Conservation (phyloP, 2,797 vertebrate genomes). For the Neomorphus geoffroyi region DNA sequence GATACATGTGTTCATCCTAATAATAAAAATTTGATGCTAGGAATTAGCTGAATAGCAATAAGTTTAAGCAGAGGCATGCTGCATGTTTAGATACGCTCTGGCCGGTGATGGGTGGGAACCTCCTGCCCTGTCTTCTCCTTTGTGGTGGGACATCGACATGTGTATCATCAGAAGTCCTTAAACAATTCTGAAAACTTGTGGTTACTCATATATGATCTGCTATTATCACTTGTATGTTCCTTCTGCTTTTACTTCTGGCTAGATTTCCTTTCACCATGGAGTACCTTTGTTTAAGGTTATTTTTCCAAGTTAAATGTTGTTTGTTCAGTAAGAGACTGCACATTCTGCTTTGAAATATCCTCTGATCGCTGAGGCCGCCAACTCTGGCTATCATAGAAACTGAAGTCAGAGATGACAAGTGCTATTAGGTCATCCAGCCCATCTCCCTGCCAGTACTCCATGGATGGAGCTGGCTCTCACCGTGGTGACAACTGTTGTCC, state of each 20-base stretch:
- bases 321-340: not conserved
- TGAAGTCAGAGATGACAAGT: constrained; percentile 4
- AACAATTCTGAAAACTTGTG: not conserved
- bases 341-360: constrained; percentile 12
- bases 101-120: accelerated
- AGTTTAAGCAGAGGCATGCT: not conserved
- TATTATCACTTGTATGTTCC: not conserved
- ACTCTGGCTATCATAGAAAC: not conserved
- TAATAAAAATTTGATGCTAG: not conserved
- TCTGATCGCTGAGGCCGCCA: not conserved
- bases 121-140: not conserved
- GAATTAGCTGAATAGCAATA: not conserved
- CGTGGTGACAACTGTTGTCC: not conserved
- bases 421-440: not conserved
- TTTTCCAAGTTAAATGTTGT: not conserved
- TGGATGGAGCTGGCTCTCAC: not conserved
- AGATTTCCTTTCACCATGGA: not conserved
- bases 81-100: not conserved
- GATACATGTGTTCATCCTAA: not conserved
- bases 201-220: not conserved
- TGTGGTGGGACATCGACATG: accelerated
- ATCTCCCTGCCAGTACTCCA: not conserved
- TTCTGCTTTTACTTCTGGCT: not conserved
- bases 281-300: constrained; percentile 12
- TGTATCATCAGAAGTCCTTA: not conserved